Conservation (phyloP, 2,113 vertebrate species). For the Gallinago paraguaiae region DNA sequence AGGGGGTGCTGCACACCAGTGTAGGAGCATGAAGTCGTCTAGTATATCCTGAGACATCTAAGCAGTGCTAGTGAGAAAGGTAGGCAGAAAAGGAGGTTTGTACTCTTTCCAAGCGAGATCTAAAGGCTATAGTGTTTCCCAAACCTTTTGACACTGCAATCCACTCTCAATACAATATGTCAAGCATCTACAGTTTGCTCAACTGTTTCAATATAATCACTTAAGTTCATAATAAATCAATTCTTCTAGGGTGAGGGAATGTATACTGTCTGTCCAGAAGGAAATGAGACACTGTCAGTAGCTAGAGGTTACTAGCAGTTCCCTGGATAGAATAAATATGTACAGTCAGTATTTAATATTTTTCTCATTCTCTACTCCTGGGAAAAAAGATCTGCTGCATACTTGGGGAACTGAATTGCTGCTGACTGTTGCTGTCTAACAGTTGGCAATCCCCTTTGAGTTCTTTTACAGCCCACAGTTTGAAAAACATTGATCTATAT, state of each 20-base stretch:
- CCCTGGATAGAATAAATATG: background rate
- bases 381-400: background rate
- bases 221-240: background rate
- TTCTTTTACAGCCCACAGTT: conserved; percentile 7
- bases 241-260: background rate
- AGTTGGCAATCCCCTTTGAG: conserved; percentile 1
- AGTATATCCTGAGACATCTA: too few species aligned
- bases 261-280: background rate
- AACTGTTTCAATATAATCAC: background rate
- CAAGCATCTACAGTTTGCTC: background rate
- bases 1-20: fast-evolving
- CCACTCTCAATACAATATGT: background rate
- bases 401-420: background rate
- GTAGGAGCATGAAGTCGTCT: fast-evolving
- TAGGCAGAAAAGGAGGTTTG: background rate
- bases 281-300: background rate
- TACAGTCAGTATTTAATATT: background rate
- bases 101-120: background rate
- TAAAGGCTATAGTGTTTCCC: background rate
- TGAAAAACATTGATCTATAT: conserved; percentile 33
- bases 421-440: conserved; percentile 15
- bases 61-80: background rate
- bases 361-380: background rate
- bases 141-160: background rate
- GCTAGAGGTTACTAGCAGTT: background rate